Percentiles rank a stretch among this genome's conserved stretches.
phyloP scores from a whole-genome alignment of 2,113 vertebrate genomes.

The Mus musculus region DNA sequence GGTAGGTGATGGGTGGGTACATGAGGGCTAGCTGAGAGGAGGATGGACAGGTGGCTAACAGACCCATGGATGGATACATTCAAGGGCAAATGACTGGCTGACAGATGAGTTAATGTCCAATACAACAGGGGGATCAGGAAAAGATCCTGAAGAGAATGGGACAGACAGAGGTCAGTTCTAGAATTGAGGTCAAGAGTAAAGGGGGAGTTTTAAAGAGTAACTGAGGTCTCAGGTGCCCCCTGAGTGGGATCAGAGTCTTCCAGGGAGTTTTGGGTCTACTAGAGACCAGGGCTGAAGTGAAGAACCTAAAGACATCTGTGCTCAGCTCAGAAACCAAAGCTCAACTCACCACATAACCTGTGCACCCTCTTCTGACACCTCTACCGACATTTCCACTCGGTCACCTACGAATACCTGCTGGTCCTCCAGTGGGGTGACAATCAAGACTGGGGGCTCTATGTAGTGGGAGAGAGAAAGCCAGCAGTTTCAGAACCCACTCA shows the following conservation, averaged over 20 bases:
- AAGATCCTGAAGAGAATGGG: neutral
- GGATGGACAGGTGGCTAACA: neutral
- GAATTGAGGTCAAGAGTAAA: neutral
- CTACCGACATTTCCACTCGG: conserved; percentile 92
- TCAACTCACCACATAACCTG: conserved; percentile 92
- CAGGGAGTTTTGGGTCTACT: neutral
- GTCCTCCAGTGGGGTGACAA: conserved; percentile 92
- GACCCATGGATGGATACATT: neutral
- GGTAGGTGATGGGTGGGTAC: neutral
- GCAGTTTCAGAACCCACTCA: neutral
- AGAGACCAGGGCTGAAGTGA: neutral
- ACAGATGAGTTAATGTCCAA: neutral
- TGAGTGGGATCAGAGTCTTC: neutral
- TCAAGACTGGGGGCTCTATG: conserved; percentile 91
- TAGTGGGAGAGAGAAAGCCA: neutral
- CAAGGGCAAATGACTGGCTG: no score
- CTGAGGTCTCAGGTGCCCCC: neutral
- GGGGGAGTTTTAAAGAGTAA: neutral
- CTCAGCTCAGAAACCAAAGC: neutral
- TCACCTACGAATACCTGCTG: conserved; percentile 92
- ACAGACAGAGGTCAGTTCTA: neutral
- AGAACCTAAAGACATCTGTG: neutral
- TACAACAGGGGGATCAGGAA: neutral
- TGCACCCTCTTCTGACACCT: conserved; percentile 95
- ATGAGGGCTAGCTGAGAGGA: neutral